Evolutionary conservation across 1,140 invertebrate genomes (phyloP), one percentile per base, ranked within the genome.

Genomic region (Vollenhovia emeryi): DNA sequence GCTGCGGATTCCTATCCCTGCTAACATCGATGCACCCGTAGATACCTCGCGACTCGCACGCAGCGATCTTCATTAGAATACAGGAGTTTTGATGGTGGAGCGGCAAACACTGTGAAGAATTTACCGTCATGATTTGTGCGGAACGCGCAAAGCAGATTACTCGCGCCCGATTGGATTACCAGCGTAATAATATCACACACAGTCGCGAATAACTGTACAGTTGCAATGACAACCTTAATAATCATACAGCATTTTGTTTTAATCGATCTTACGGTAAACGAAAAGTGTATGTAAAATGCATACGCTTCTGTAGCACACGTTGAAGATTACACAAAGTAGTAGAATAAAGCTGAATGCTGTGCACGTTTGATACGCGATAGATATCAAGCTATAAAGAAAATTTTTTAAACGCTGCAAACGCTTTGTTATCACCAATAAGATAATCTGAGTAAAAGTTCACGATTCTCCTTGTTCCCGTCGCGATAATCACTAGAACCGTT

Each of bases 11-110:
- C 76, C 68, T 43, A 68, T 36, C 43, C 69, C 40, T 11, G 76
- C 36, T 50, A 79, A 82, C 74, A 78, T 85, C 68, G 66, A 80
- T 80, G 76, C 43, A 68, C 43, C 30, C 69, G 71, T 73, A 68
- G 80, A 83, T 83, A 71, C 57, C 64, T 64, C 74, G 64, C 55
- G 36, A 82, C 30, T 85, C 64, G 43, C 55, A 73, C 40, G 50
- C 55, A 78, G 52, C 57, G 73, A 85, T 85, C 86, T 87, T 87
- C 82, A 87, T 87, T 87, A 78, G 86, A 87, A 79, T 78, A 76
- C 45, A n/a, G 33, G 15, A 59, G n/a, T 27, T n/a, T 66, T 27
- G 68, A 57, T 57, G 8, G 30, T 15, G 8, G 45, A 43, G 9
- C 27, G 15, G 13, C 11, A 13, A 68, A 33, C 13, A 7, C 9